These are phyloP conservation scores for Gobius niger DNA, from an alignment of 2,113 vertebrate genomes.

Conservation along the genomic window DNA sequence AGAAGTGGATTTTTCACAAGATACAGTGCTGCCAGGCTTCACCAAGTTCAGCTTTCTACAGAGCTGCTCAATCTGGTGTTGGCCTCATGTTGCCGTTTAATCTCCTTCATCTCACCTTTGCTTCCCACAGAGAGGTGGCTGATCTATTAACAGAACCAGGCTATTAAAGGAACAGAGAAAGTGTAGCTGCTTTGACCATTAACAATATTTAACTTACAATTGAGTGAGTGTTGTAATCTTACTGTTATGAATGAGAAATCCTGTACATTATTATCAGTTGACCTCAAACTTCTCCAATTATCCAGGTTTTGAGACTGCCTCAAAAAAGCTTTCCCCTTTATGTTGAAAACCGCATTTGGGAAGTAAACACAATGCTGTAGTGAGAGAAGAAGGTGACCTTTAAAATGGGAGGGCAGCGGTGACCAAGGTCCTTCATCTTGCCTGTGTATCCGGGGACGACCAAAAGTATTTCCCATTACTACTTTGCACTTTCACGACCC, in stretches of 20 bases:
- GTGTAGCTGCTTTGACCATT: not conserved
- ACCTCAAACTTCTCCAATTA: not conserved
- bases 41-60: constrained; percentile 39
- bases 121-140: constrained; percentile 2
- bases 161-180: not conserved
- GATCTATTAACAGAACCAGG: not conserved
- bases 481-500: not conserved
- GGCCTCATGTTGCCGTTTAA: constrained; percentile 34
- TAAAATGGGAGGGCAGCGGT: constrained; percentile 13
- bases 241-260: no score
- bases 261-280: no score
- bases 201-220: no score
- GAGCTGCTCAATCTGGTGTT: constrained; percentile 45
- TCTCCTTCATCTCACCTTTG: constrained; percentile 31
- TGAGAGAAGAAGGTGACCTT: not conserved
- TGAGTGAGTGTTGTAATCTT: no score
- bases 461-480: constrained; percentile 48
- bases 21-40: constrained; percentile 30
- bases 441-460: constrained; percentile 41
- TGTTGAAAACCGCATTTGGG: not conserved
- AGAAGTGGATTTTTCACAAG: constrained; percentile 38
- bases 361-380: constrained; percentile 1
- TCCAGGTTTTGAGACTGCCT: not conserved
- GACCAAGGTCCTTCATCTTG: not conserved
- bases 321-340: not conserved